Percentiles rank a stretch among this genome's conserved stretches.
These are phyloP conservation scores for Sweltsa coloradensis DNA, from an alignment of 1,140 invertebrate genomes.

Conservation along the genomic window DNA sequence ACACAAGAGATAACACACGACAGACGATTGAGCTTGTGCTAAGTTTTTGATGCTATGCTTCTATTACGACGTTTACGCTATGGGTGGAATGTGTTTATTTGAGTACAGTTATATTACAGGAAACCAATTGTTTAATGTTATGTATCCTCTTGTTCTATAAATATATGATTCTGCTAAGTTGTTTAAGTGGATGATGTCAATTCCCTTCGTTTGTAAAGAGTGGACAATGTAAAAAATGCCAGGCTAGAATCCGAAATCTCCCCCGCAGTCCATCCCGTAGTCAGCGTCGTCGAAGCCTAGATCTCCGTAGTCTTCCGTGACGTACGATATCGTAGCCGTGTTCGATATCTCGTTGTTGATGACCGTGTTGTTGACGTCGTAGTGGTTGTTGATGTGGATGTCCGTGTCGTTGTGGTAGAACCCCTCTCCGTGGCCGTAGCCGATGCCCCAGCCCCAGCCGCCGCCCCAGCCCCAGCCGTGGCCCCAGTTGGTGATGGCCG, in stretches of 20 bases:
- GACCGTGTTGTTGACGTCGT: conserved; percentile 13
- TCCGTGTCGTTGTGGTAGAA: conserved; percentile 11
- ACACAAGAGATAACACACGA: too few species aligned
- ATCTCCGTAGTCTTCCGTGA: conserved; percentile 12
- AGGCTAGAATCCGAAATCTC: conserved; percentile 15
- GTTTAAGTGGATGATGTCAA: too few species aligned
- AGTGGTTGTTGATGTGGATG: conserved; percentile 12
- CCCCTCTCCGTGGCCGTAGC: background rate
- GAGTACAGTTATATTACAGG: too few species aligned
- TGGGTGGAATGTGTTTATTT: too few species aligned
- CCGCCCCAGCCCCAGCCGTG: conserved; percentile 15
- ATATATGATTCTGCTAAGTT: too few species aligned
- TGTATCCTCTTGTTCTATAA: too few species aligned
- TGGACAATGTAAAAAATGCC: too few species aligned
- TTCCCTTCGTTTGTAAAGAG: too few species aligned
- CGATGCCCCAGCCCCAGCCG: conserved; percentile 2
- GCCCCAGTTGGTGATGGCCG: conserved; percentile 14
- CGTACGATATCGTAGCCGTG: conserved; percentile 6
- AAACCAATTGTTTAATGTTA: too few species aligned
- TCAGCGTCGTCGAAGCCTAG: conserved; percentile 14
- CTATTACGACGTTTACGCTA: too few species aligned
- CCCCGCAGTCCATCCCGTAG: conserved; percentile 16
- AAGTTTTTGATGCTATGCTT: too few species aligned
- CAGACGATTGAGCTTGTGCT: too few species aligned
- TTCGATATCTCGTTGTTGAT: conserved; percentile 7